Evolutionary conservation across 1,140 invertebrate species (phyloP).

Genomic region (Venturia canescens): DNA sequence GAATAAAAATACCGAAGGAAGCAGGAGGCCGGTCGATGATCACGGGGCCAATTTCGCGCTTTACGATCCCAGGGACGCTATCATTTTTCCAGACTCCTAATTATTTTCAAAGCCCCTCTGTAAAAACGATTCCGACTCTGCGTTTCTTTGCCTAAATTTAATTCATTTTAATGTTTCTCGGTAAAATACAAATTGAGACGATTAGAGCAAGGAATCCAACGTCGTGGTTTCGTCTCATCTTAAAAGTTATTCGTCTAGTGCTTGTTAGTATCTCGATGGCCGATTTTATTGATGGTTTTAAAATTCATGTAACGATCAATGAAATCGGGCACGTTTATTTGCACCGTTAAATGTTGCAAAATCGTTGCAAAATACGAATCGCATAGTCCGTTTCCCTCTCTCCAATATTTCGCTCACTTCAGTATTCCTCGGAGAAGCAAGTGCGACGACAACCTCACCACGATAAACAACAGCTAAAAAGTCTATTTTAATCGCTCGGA

Average conservation of each 20-base stretch:
- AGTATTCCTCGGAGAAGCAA: background rate
- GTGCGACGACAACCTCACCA: background rate
- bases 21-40: constrained; percentile 4
- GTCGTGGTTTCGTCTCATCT: too few species aligned
- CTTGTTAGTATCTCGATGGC: too few species aligned
- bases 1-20: background rate
- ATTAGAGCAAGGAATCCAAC: background rate
- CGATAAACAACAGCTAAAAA: background rate
- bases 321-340: too few species aligned
- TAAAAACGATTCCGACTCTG: background rate
- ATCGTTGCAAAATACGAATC: too few species aligned
- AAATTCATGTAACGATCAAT: background rate
- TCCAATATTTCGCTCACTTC: background rate
- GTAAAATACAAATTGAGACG: background rate
- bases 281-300: too few species aligned
- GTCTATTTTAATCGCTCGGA: background rate
- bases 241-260: too few species aligned
- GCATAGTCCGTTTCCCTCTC: background rate
- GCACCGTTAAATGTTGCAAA: too few species aligned
- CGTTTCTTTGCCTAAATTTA: background rate
- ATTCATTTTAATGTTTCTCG: background rate
- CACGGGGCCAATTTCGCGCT: background rate
- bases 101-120: constrained; percentile 14
- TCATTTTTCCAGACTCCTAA: constrained; percentile 68
- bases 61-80: constrained; percentile 60